Evolutionary conservation across 30 jellyfish, hydroid and myxozoan genomes (phyloP).

Genomic region (Pseudorhiza aurosa): DNA sequence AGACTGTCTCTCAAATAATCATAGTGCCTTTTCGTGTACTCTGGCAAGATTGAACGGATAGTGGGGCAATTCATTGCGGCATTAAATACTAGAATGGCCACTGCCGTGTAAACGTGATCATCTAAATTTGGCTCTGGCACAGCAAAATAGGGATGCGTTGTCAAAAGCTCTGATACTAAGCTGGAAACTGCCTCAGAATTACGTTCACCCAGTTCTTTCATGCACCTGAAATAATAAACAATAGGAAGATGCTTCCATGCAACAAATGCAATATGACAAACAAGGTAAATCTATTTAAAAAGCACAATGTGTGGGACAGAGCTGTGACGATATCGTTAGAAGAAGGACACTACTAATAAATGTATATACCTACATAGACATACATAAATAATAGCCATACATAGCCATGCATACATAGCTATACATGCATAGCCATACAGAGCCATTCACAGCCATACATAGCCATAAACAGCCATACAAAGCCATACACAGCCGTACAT

Average conservation of each 20-base stretch:
- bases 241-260: background rate
- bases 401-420: too few relatives aligned
- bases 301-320: too few relatives aligned
- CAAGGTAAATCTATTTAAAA: too few relatives aligned
- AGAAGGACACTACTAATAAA: too few relatives aligned
- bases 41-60: conserved; percentile 76
- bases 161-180: conserved; percentile 81
- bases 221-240: conserved; percentile 50
- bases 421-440: too few relatives aligned
- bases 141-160: conserved; percentile 92
- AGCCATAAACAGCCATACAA: too few relatives aligned
- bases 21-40: conserved; percentile 75
- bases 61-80: conserved; percentile 90
- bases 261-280: background rate
- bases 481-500: too few relatives aligned
- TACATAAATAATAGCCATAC: too few relatives aligned
- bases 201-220: conserved; percentile 84
- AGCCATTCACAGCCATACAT: too few relatives aligned
- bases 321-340: too few relatives aligned
- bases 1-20: conserved; percentile 88
- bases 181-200: conserved; percentile 84
- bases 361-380: too few relatives aligned
- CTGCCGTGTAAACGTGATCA: conserved; percentile 85
- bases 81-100: conserved; percentile 82
- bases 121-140: conserved; percentile 93